A percentile compares a stretch with the other conserved stretches of the same genome.
phyloP scores from a whole-genome alignment of 1,140 invertebrate genomes.

The Drosophila pseudoananassae region DNA sequence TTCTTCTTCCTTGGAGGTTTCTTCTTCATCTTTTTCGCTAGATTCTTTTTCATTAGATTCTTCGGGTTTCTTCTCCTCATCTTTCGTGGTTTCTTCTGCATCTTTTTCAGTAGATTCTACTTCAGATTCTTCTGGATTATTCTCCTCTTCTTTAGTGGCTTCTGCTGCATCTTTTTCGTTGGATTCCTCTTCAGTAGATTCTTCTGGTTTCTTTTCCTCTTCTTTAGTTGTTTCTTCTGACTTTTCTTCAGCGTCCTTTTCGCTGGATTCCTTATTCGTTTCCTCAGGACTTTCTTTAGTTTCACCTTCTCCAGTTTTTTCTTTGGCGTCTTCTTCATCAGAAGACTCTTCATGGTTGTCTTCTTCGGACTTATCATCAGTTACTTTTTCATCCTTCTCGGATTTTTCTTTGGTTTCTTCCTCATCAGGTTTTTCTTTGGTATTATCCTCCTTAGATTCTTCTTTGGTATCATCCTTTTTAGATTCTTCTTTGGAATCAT shows the following conservation, averaged over 20 bases:
- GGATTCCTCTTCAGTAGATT: not conserved
- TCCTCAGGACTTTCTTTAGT: not conserved
- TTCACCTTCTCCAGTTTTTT: conserved; percentile 7
- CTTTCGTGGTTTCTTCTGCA: conserved; percentile 6
- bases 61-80: not conserved
- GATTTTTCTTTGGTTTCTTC: conserved; percentile 8
- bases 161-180: not conserved
- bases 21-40: not conserved
- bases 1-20: conserved; percentile 7
- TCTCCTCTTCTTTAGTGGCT: too few relatives aligned
- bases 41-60: conserved; percentile 2
- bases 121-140: too few relatives aligned
- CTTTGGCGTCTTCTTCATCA: conserved; percentile 10
- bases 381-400: not conserved
- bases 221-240: conserved; percentile 6
- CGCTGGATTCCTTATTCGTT: not conserved
- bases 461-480: not conserved
- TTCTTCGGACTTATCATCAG: conserved; percentile 20
- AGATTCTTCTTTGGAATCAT: not conserved
- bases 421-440: conserved; percentile 8
- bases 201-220: not conserved
- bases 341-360: conserved; percentile 9
- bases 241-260: not conserved
- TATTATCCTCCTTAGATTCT: not conserved
- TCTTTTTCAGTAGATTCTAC: not conserved